Conservation (phyloP, 2,888 invertebrate genomes). For the Tetranychus piercei region DNA sequence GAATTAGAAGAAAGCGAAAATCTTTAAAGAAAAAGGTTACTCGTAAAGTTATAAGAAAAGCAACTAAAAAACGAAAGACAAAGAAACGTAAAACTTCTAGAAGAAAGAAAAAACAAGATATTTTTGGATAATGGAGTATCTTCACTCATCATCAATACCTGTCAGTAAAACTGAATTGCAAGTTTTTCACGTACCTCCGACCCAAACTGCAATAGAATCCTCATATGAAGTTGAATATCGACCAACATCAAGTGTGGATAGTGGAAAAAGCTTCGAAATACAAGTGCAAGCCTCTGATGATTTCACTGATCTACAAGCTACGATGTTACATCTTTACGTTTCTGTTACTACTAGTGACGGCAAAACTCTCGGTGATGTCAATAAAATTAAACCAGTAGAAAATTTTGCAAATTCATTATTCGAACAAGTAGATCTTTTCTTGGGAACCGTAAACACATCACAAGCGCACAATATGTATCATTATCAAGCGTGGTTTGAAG, state of each 20-base stretch:
- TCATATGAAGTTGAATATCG: constrained; percentile 7
- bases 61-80: not conserved
- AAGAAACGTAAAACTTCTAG: not conserved
- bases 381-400: not conserved
- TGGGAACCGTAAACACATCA: not conserved
- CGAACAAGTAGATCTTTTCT: not conserved
- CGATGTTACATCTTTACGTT: not conserved
- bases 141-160: not conserved
- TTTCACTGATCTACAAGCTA: not conserved
- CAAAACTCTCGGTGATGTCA: not conserved
- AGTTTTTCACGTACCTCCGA: not conserved
- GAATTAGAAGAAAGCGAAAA: not conserved
- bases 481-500: not conserved
- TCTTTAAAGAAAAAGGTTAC: not conserved
- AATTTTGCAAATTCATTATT: not conserved
- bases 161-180: not conserved
- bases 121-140: constrained; percentile 5
- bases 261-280: not conserved
- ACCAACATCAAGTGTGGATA: not conserved
- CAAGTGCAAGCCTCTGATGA: not conserved
- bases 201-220: not conserved
- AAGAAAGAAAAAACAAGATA: not conserved
- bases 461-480: not conserved
- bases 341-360: not conserved
- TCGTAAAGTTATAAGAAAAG: not conserved